Conservation (phyloP, 30 jellyfish, hydroid and myxozoan genomes). For the Catostylus mosaicus region DNA sequence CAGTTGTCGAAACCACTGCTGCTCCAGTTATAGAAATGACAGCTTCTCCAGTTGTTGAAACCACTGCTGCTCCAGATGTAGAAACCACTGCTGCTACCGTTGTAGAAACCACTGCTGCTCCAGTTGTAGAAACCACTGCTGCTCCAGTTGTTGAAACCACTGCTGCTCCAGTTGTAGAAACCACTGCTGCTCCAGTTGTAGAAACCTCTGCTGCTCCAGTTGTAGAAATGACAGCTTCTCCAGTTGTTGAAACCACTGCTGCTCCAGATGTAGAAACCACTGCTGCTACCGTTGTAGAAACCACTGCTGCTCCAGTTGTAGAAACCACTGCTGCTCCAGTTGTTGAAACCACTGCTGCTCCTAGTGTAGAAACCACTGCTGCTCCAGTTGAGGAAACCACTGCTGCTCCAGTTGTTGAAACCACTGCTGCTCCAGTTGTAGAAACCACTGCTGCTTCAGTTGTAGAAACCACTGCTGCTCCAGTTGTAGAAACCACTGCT, state of each 20-base stretch:
- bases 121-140: background rate
- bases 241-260: background rate
- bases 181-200: slow-evolving; percentile 35
- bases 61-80: slow-evolving; percentile 18
- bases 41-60: background rate
- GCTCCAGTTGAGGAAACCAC: slow-evolving; percentile 14
- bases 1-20: slow-evolving; percentile 17
- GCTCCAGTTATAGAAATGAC: background rate
- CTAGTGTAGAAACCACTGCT: slow-evolving; percentile 8
- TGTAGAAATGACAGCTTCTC: background rate
- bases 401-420: background rate
- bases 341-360: background rate
- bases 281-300: background rate
- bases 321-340: slow-evolving; percentile 21
- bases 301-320: background rate
- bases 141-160: slow-evolving; percentile 23
- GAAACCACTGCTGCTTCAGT: slow-evolving; percentile 32
- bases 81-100: slow-evolving; percentile 25
- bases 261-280: slow-evolving; percentile 27
- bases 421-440: slow-evolving; percentile 17
- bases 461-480: slow-evolving; percentile 27
- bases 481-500: slow-evolving; percentile 26
- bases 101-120: slow-evolving; percentile 3
- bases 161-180: slow-evolving; percentile 7
- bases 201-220: slow-evolving; percentile 31